These are phyloP conservation scores for Tenebrio molitor DNA, from an alignment of 1,140 invertebrate species.

Conservation along the genomic window DNA sequence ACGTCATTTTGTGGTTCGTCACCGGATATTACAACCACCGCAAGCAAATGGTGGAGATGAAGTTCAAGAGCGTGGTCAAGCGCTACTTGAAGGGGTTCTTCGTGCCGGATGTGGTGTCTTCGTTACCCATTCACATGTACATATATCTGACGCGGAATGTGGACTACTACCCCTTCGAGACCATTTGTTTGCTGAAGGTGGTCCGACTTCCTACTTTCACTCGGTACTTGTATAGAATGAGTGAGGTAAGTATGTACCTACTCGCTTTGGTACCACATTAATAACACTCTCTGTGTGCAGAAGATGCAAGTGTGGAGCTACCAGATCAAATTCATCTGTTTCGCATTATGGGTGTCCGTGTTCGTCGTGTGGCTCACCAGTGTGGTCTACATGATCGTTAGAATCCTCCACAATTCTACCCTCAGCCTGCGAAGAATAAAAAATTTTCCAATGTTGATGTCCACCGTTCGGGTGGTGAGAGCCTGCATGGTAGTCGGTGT, in stretches of 20 bases:
- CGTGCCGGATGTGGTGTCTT: conserved; percentile 10
- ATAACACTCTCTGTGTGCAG: too few relatives aligned
- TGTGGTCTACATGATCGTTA: not conserved
- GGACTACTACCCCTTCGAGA: not conserved
- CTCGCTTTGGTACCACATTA: too few relatives aligned
- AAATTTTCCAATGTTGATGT: not conserved
- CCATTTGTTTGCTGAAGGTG: not conserved
- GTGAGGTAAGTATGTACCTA: too few relatives aligned
- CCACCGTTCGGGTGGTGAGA: not conserved
- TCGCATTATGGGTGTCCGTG: not conserved
- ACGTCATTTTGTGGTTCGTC: conserved; percentile 44
- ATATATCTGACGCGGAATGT: not conserved
- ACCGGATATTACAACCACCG: conserved; percentile 46
- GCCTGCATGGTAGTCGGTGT: not conserved
- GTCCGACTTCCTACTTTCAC: too few relatives aligned
- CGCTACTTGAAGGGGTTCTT: not conserved
- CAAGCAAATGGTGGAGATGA: conserved; percentile 28
- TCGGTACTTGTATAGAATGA: too few relatives aligned
- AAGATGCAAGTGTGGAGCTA: not conserved
- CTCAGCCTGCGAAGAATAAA: not conserved
- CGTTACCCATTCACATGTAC: not conserved
- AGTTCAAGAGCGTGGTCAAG: not conserved
- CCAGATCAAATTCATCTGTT: not conserved
- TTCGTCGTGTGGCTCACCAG: not conserved
- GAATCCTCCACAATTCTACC: not conserved